A percentile compares a stretch with the other conserved stretches of the same genome.
Evolutionary conservation across 2,888 invertebrate species (phyloP).

Genomic region (Drosophila tripunctata): DNA sequence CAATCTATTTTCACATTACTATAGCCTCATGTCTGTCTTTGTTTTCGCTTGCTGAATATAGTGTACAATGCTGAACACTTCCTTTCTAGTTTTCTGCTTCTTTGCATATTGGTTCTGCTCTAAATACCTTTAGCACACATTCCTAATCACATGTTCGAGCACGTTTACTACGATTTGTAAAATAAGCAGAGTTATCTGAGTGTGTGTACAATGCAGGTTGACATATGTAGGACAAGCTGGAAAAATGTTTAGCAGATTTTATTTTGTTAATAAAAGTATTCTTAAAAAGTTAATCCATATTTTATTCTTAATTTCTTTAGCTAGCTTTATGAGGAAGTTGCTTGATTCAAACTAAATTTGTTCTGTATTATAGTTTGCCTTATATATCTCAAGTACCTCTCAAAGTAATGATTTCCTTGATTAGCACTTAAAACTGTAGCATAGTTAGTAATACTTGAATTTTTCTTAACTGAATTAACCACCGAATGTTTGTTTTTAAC

Average conservation of each 20-base stretch:
- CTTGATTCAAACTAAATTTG: no score
- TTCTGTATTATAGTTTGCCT: no score
- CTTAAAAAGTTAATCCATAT: no score
- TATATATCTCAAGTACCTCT: no score
- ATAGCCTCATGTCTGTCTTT: constrained; percentile 27
- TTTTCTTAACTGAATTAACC: not conserved
- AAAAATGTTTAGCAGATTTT: no score
- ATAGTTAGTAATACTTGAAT: not conserved
- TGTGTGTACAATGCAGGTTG: no score
- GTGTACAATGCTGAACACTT: no score
- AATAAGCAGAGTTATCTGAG: not conserved
- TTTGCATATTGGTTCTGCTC: not conserved
- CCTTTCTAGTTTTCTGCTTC: not conserved
- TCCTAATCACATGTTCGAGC: not conserved
- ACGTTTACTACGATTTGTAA: not conserved
- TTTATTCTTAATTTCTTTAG: no score
- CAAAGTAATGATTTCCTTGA: no score
- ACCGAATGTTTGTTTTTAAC: not conserved
- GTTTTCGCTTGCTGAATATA: not conserved
- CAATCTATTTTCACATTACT: constrained; percentile 63
- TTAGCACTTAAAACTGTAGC: not conserved
- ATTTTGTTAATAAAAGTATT: not conserved
- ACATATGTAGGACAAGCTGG: no score
- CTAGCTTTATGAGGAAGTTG: no score
- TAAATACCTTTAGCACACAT: not conserved